Evolutionary conservation across 2,113 vertebrate genomes (phyloP), one percentile per base, ranked within the genome.

Genomic region (Tylochromis polylepis): DNA sequence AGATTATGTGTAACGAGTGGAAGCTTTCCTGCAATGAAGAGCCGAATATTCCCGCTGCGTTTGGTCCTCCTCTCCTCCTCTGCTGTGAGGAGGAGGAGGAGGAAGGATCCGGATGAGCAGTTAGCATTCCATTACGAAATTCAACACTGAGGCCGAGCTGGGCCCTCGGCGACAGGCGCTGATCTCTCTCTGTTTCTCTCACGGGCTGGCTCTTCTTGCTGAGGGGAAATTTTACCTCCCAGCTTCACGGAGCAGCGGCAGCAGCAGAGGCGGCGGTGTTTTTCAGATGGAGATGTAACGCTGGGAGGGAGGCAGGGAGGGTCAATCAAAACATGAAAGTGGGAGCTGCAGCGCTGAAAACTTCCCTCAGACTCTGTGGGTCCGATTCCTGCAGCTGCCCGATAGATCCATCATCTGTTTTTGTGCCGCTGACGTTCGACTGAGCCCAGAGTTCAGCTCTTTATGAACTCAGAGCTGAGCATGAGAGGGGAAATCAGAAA

Each of bases 91-190:
- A 81, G 53, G 22, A 86, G 38, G 83, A 84, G 95, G 88, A 95
- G 93, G 94, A 93, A 94, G 92, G 97, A 96, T 96, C 95, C 87
- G 95, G 96, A 97, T 95, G 97, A 97, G 96, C 96, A 95, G 96
- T 97, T 97, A 96, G 94, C 97, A 97, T 97, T 97, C 97, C 96
- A 97, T 97, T 96, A 97, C 95, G 96, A 97, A 97, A 98, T 97
- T 97, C 97, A 96, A 97, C 97, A 97, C 96, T 96, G 96, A 95
- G 95, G 95, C 94, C 91, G 95, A 96, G 95, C 95, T 89, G 94
- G 95, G 94, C 94, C 94, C 92, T 92, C 92, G 91, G 93, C 93
- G 91, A 94, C 93, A 90, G 90, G 87, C 81, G 53, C 91, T 70
- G 51, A 84, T 89, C 94, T 88, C 92, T 84, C 91, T 89, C 86